phyloP scores from a whole-genome alignment of 1,140 invertebrate genomes.

The Melanaphis sacchari region DNA sequence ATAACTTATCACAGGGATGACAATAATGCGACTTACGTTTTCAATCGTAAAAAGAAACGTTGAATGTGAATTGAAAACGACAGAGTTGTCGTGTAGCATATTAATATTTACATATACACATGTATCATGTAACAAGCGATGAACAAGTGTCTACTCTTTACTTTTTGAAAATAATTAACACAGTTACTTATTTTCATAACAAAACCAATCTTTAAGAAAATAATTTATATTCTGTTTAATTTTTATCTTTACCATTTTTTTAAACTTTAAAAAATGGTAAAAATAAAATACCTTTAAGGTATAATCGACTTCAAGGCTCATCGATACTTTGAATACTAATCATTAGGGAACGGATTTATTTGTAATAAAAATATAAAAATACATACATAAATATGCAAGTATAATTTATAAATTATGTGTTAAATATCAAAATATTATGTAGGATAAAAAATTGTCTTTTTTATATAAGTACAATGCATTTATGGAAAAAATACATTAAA shows the following conservation, averaged over 20 bases:
- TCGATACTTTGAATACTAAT: no score
- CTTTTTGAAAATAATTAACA: neutral
- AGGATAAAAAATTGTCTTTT: no score
- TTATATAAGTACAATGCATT: no score
- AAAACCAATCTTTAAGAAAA: neutral
- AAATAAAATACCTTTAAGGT: no score
- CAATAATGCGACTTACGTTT: neutral
- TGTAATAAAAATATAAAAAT: no score
- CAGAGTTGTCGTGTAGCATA: neutral
- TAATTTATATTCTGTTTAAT: neutral
- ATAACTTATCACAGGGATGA: neutral
- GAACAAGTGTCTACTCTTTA: neutral
- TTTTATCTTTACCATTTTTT: neutral
- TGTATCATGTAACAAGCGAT: neutral
- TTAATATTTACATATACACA: neutral
- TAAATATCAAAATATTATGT: no score
- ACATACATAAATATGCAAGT: no score
- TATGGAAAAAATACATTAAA: no score
- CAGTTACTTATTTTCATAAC: neutral
- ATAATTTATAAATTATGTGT: no score
- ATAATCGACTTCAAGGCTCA: no score
- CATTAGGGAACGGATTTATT: no score
- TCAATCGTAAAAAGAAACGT: neutral
- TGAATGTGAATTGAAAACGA: neutral
- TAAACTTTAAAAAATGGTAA: no score